phyloP scores from a whole-genome alignment of 2,113 vertebrate species.

The Monarcha castaneiventris region DNA sequence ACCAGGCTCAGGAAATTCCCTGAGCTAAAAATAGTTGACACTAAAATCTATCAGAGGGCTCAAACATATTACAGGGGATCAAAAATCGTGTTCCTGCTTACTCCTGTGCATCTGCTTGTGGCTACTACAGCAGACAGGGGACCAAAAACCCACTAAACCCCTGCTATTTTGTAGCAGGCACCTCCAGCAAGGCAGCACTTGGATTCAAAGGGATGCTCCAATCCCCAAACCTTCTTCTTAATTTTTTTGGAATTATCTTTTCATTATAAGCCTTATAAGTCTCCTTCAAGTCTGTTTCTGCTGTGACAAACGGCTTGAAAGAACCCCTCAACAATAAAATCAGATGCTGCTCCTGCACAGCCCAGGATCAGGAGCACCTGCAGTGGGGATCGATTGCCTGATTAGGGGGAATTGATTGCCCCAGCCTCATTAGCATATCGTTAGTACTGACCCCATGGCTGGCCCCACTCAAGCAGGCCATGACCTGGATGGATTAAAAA shows the following conservation, averaged over 20 bases:
- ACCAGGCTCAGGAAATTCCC: background rate
- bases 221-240: background rate
- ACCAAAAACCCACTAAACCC: background rate
- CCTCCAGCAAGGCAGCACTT: background rate
- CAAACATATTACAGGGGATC: background rate
- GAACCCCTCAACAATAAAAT: background rate
- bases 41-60: background rate
- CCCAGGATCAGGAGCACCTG: conserved; percentile 63
- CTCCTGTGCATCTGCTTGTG: background rate
- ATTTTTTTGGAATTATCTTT: background rate
- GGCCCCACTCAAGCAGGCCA: background rate
- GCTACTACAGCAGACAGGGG: background rate
- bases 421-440: conserved; percentile 83
- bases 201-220: background rate
- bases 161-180: background rate
- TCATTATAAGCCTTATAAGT: background rate
- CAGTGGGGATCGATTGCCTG: conserved; percentile 77
- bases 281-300: background rate
- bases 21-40: background rate
- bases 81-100: background rate
- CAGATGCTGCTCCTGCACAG: background rate
- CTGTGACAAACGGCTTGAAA: background rate
- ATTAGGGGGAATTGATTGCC: conserved; percentile 86
- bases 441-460: conserved; percentile 76
- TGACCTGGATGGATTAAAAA: conserved; percentile 78